These are phyloP conservation scores for Heliconius nattereri DNA, from an alignment of 1,140 invertebrate genomes.

Conservation along the genomic window DNA sequence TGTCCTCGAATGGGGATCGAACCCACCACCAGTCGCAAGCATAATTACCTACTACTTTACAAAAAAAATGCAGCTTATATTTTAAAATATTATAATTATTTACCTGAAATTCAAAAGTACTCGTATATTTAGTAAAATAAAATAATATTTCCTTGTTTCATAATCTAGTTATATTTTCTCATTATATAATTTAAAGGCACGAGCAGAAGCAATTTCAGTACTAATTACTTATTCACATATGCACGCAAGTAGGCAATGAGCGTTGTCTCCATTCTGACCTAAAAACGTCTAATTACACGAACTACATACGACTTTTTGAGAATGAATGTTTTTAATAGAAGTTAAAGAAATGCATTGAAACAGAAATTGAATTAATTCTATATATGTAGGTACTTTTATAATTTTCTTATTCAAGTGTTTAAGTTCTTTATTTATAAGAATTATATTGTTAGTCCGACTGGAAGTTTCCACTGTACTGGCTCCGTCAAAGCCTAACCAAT, in stretches of 20 bases:
- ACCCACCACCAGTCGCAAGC: no score
- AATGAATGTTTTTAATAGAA: neutral
- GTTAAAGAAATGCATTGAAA: conserved; percentile 14
- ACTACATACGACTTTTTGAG: conserved; percentile 21
- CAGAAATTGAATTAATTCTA: neutral
- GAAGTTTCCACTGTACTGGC: neutral
- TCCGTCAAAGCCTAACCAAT: neutral
- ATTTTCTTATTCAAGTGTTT: neutral
- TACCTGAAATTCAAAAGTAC: no score
- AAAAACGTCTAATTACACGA: conserved; percentile 38
- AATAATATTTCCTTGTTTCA: neutral
- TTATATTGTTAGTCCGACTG: neutral
- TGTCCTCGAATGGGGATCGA: no score
- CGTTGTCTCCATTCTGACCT: conserved; percentile 39
- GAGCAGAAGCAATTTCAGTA: conserved; percentile 32
- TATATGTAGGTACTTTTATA: neutral
- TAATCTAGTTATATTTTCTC: conserved; percentile 17
- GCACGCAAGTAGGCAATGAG: conserved; percentile 37
- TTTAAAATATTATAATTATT: no score
- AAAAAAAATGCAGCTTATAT: no score
- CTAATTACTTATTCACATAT: conserved; percentile 38
- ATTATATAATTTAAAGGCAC: conserved; percentile 27
- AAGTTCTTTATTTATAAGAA: neutral
- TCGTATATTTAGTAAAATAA: no score
- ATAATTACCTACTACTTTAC: no score